phyloP scores from a whole-genome alignment of 2,797 vertebrate genomes.

The Todus mexicanus region DNA sequence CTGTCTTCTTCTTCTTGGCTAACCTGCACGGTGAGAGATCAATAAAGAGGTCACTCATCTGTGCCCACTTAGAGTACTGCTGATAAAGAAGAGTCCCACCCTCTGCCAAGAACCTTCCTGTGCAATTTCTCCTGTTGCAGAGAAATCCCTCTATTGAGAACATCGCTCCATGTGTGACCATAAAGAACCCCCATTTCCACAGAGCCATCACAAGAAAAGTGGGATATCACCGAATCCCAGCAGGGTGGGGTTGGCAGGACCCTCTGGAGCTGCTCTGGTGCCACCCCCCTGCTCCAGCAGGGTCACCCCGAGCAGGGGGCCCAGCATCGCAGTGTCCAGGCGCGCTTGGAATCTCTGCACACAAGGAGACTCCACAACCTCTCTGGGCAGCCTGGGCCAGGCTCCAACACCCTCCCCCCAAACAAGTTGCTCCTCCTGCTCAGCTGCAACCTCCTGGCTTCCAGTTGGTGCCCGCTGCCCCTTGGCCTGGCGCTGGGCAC shows the following conservation, averaged over 20 bases:
- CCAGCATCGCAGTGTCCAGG: no score
- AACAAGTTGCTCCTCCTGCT: no score
- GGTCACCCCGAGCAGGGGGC: background rate
- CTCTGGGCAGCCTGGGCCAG: background rate
- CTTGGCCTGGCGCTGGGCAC: no score
- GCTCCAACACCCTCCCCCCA: no score
- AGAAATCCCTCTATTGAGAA: background rate
- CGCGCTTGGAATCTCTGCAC: background rate
- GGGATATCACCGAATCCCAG: background rate
- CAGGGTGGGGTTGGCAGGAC: background rate
- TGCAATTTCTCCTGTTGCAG: background rate
- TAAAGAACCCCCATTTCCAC: rapidly evolving
- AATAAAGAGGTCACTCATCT: background rate
- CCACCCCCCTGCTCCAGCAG: background rate
- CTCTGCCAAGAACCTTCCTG: background rate
- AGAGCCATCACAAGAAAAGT: background rate
- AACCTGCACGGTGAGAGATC: conserved; percentile 74
- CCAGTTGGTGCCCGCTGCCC: no score
- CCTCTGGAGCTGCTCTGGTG: background rate
- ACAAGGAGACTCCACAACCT: background rate
- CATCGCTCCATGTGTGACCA: rapidly evolving
- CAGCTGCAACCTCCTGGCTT: no score
- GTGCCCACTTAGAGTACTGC: background rate
- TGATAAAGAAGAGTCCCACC: rapidly evolving
- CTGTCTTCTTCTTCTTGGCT: conserved; percentile 85